Base-by-base conservation (phyloP, 2,797 vertebrate genomes). In the Erpetoichthys calabaricus region DNA sequence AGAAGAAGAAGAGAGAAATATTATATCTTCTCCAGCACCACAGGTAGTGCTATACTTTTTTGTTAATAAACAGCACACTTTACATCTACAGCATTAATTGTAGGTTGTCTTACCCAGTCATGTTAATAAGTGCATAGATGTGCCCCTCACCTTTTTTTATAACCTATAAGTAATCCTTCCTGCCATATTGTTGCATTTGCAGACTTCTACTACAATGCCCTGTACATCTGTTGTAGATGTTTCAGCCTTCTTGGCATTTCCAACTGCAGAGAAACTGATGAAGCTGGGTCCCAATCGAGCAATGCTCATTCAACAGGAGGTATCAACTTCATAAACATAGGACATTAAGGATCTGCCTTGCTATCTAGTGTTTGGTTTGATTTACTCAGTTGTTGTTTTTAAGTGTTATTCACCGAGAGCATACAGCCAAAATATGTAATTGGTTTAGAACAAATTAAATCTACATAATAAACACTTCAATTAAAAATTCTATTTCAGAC, bases 221-320 rank as follows among this genome's bases (percentile, higher is more conserved):
- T 73, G 78, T 2, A 71, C 74, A 4, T 77, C 83, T 47, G 83
- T 91, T 3, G 76, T 86, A 49, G 92, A 97, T 1, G 73, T 91
- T 60, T 80, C 87, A 42, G 86, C 87, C 0, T 97, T 98, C 74
- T 88, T 98, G 65, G 88, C 83, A 65, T 94, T 93, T 62, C 94
- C 95, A 0, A 98, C 95, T 0, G 88, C 95, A 1, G 91, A 96
- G 67, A 97, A 97, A 65, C 82, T 98, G 60, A 77, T 97, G 47
- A 88, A 84, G 47, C 82, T 98, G 1, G 94, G 93, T 0, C 77
- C 87, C 4, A 90, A 86, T 74, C 89, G 90, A 54, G 83, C 89
- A 0, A 4, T 74, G 52, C 81, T 97, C 45, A 87, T 96, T 57
- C 82, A 91, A 67, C 89, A 97, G 66, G 86, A 94, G 89, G 94